Percentiles rank a stretch among this genome's conserved stretches.
These are phyloP conservation scores for Erinaceus europaeus DNA, from an alignment of 2,113 vertebrate genomes.

Conservation along the genomic window DNA sequence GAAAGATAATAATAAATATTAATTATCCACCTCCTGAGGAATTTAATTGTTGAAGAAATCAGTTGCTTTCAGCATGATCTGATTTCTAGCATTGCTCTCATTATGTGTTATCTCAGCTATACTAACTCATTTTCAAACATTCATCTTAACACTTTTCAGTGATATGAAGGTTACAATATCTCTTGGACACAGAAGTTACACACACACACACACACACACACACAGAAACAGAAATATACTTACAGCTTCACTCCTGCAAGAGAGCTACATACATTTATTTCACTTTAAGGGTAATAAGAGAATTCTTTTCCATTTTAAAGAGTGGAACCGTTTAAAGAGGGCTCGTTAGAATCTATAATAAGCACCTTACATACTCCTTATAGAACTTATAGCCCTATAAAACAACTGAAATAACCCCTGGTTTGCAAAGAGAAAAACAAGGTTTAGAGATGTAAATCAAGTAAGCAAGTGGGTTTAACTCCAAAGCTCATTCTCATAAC, in stretches of 20 bases:
- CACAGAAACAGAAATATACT: not conserved
- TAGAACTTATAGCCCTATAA: not conserved
- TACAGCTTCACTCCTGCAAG: not conserved
- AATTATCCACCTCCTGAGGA: not conserved
- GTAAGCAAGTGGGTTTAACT: not conserved
- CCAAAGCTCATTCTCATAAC: not conserved
- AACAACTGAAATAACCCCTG: not conserved
- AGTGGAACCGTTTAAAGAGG: not conserved
- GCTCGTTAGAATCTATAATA: not conserved
- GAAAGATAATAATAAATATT: not conserved
- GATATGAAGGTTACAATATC: not conserved
- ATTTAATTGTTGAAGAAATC: not conserved
- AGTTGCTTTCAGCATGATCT: not conserved
- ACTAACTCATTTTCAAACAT: not conserved
- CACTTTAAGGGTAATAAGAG: not conserved
- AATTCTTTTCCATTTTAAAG: not conserved
- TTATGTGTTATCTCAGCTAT: not conserved
- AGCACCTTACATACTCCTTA: not conserved
- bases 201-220: not conserved
- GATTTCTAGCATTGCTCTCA: not conserved
- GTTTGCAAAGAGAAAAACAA: not conserved
- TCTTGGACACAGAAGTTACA: not conserved
- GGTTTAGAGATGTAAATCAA: not conserved
- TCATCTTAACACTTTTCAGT: not conserved
- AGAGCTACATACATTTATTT: not conserved